Base-by-base conservation (phyloP, 2,888 invertebrate genomes). In the Diachrysia chrysitis region DNA sequence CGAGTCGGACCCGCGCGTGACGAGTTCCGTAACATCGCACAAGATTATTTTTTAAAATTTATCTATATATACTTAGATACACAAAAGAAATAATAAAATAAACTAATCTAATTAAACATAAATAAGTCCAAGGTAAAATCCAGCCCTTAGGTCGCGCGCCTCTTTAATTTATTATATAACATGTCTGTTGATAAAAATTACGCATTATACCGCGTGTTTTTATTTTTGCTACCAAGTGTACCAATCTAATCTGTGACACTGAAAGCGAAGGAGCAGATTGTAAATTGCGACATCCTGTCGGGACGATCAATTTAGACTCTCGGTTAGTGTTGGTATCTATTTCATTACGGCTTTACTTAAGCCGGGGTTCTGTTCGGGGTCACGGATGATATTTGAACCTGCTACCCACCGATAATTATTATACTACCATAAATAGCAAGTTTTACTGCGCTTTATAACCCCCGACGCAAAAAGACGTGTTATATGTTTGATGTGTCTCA, bases 251-350 rank as follows among this genome's bases (percentile, higher is more conserved):
- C 66, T 63, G 79, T 87, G 89, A 87, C 89, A 89, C 86, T 89
- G 88, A 84, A 87, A 84, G 75, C 69, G 60, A 70, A 78, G 76
- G 69, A 58, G 66, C 29, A 35, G 21, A 25, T 29, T 77, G 78
- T 85, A 85, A 89, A 91, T 84, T 90, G 91, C 92, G 85, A 86
- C 81, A 48, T 73, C 76, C 74, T 77, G 75, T 58, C 51, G 86
- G 83, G 85, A 85, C 67, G 79, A 79, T 80, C 85, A 83, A 82
- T 79, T 84, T 67, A 69, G 55, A 65, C 73, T 56, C n/a, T 17
- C n/a, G 60, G 58, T 65, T 73, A 66, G 62, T 66, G 59, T 62
- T 72, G 64, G 66, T 73, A 71, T 80, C 61, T 60, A 62, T 76
- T 80, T 69, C 71, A 66, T 75, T 66, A 63, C 14, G 42, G 63